Percentiles rank a stretch among this genome's conserved stretches.
These are phyloP conservation scores for Channa striata DNA, from an alignment of 2,797 vertebrate species.

Conservation along the genomic window DNA sequence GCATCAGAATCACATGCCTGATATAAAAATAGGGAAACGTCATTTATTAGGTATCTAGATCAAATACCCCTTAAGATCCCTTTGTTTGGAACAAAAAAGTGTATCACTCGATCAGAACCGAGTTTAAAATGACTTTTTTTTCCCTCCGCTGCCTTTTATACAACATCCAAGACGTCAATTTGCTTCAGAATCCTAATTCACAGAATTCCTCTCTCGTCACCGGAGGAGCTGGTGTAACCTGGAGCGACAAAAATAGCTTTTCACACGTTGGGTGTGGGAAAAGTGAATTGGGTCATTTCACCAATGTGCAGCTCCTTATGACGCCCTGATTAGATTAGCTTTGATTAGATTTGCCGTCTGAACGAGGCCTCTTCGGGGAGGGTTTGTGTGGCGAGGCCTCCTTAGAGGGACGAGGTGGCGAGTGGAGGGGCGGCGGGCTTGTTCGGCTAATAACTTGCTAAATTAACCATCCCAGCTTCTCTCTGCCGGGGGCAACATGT, in stretches of 20 bases:
- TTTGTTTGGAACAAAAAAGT: no score
- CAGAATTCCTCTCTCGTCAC: slow-evolving; percentile 27
- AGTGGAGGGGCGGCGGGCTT: slow-evolving; percentile 24
- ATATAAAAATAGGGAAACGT: no score
- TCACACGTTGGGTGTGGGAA: slow-evolving; percentile 66
- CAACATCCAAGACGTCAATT: neutral
- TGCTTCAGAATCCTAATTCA: slow-evolving; percentile 17
- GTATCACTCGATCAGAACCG: no score
- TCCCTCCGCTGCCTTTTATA: no score
- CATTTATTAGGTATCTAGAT: no score
- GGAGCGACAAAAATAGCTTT: slow-evolving; percentile 64
- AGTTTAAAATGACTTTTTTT: no score
- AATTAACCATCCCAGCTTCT: slow-evolving; percentile 68
- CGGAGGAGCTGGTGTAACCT: slow-evolving; percentile 39
- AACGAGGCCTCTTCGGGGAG: slow-evolving; percentile 46
- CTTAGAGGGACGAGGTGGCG: slow-evolving; percentile 42
- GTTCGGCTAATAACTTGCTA: slow-evolving; percentile 75
- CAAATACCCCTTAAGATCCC: no score
- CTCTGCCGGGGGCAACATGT: slow-evolving; percentile 63
- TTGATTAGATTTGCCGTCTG: slow-evolving; percentile 71
- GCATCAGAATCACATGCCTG: no score
- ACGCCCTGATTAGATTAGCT: slow-evolving; percentile 75
- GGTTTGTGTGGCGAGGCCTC: slow-evolving; percentile 31
- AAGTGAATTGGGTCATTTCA: slow-evolving; percentile 74
- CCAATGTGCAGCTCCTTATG: slow-evolving; percentile 50